Evolutionary conservation across 2,888 invertebrate genomes (phyloP).

Genomic region (Aphodius sticticus): DNA sequence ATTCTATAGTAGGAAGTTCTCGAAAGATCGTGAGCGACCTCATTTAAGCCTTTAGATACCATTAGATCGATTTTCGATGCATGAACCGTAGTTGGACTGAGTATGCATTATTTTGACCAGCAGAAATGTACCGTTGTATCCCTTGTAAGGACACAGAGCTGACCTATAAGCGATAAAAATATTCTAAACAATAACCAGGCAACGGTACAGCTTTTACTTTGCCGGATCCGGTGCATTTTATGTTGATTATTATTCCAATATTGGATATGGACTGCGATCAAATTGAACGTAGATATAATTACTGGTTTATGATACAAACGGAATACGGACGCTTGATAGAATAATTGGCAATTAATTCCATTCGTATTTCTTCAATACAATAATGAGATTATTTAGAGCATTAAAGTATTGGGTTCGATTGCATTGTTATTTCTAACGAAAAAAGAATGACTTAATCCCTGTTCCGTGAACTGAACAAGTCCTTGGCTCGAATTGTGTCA

Average conservation of each 20-base stretch:
- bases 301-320: background rate
- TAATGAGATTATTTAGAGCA: background rate
- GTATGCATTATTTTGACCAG: background rate
- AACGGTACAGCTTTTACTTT: conserved; percentile 13
- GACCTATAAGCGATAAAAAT: conserved; percentile 22
- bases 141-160: conserved; percentile 18
- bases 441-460: background rate
- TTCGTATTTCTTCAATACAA: background rate
- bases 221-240: conserved; percentile 4
- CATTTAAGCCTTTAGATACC: background rate
- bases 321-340: background rate
- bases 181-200: conserved; percentile 21
- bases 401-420: background rate
- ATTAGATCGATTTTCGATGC: background rate
- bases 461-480: conserved; percentile 4
- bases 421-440: background rate
- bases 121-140: conserved; percentile 6
- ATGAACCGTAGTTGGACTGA: background rate
- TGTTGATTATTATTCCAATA: background rate
- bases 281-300: background rate
- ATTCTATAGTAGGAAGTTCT: background rate
- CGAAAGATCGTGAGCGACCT: background rate
- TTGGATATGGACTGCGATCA: background rate
- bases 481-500: background rate
- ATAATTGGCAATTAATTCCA: background rate